These are phyloP conservation scores for Acyrthosiphon pisum DNA, from an alignment of 1,140 invertebrate species.

Conservation along the genomic window DNA sequence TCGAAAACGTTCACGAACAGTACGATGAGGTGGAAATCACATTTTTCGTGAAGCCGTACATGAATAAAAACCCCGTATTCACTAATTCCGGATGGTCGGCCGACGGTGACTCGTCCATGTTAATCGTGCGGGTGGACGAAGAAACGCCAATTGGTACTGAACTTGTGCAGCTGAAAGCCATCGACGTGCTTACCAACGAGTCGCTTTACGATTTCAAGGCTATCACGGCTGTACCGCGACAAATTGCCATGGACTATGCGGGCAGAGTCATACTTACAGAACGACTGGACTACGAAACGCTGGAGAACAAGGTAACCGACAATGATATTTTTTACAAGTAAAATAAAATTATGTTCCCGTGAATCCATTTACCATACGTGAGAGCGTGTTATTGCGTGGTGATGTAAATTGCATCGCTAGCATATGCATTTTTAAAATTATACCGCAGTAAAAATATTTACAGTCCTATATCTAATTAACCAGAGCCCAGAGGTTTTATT, in stretches of 20 bases:
- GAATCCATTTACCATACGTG: background rate
- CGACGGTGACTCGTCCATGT: constrained; percentile 68
- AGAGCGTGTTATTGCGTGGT: background rate
- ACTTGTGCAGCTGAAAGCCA: constrained; percentile 75
- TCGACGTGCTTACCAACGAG: constrained; percentile 70
- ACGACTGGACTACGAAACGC: constrained; percentile 76
- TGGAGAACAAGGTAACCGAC: constrained; percentile 68
- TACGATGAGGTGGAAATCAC: constrained; percentile 74
- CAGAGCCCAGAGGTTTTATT: too few species aligned
- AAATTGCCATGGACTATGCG: constrained; percentile 59
- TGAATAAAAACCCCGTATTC: constrained; percentile 80
- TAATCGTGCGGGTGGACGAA: constrained; percentile 75
- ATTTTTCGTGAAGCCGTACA: constrained; percentile 80
- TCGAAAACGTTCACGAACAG: constrained; percentile 73
- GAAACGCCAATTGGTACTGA: constrained; percentile 81
- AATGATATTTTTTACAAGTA: background rate
- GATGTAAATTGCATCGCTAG: background rate
- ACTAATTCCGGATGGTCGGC: constrained; percentile 71
- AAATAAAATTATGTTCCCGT: background rate
- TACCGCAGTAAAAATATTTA: background rate
- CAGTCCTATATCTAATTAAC: background rate
- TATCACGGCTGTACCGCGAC: constrained; percentile 58
- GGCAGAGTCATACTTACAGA: constrained; percentile 76
- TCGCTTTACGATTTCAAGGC: constrained; percentile 59
- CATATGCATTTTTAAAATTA: background rate